Evolutionary conservation across 2,888 invertebrate species (phyloP).

Genomic region (Ectropis crepuscularia): DNA sequence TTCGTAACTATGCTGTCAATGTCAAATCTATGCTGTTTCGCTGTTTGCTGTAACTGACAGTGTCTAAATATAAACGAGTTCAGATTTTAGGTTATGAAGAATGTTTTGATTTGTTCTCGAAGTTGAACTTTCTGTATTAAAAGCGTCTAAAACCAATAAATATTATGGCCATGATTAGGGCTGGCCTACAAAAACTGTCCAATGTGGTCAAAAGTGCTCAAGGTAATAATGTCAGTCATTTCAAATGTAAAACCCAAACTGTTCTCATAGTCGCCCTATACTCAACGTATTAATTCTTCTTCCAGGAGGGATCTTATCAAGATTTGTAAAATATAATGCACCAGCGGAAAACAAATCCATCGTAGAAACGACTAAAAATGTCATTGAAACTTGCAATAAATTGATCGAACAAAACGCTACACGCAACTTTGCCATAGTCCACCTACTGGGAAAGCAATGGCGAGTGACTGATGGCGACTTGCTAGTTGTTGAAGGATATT

Average conservation of each 20-base stretch:
- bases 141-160: not conserved
- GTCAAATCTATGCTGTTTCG: no score
- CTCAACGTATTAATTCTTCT: slow-evolving; percentile 22
- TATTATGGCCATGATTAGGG: slow-evolving; percentile 65
- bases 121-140: not conserved
- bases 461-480: slow-evolving; percentile 94
- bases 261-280: not conserved
- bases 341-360: slow-evolving; percentile 55
- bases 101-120: no score
- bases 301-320: slow-evolving; percentile 70
- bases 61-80: no score
- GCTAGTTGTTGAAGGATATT: slow-evolving; percentile 91
- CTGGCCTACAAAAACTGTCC: slow-evolving; percentile 66
- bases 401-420: slow-evolving; percentile 85
- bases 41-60: no score
- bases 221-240: slow-evolving; percentile 48
- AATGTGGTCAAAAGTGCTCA: slow-evolving; percentile 58
- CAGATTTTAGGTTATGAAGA: no score
- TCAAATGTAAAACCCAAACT: no score
- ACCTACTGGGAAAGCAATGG: slow-evolving; percentile 92
- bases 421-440: slow-evolving; percentile 92
- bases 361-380: slow-evolving; percentile 71
- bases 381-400: slow-evolving; percentile 87
- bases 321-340: slow-evolving; percentile 64
- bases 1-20: no score